These are phyloP conservation scores for Nothocercus nigrocapillus DNA, from an alignment of 2,113 vertebrate genomes.

Conservation along the genomic window DNA sequence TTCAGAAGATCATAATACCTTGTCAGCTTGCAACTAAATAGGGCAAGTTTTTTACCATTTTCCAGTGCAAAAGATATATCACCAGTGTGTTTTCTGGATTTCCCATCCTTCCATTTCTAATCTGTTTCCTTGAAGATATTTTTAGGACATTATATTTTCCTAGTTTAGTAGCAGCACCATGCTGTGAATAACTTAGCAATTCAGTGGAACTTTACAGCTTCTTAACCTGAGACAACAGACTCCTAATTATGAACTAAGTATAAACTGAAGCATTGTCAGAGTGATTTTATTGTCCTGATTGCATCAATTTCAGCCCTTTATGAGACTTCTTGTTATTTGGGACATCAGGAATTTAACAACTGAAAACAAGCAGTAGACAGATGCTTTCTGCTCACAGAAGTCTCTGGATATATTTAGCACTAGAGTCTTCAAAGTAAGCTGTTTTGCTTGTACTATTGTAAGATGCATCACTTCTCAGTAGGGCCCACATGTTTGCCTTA, in stretches of 20 bases:
- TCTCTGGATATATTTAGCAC: constrained; percentile 12
- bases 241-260: constrained; percentile 55
- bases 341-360: constrained; percentile 44
- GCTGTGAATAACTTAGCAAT: constrained; percentile 40
- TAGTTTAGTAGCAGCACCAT: constrained; percentile 26
- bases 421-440: constrained; percentile 36
- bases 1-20: neutral
- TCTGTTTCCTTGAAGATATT: constrained; percentile 24
- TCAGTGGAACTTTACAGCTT: constrained; percentile 24
- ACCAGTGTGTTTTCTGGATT: neutral
- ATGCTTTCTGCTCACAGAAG: constrained; percentile 29
- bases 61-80: neutral
- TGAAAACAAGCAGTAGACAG: constrained; percentile 49
- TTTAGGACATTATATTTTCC: constrained; percentile 30
- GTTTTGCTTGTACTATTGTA: constrained; percentile 31
- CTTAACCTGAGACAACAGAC: constrained; percentile 30
- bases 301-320: constrained; percentile 16
- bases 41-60: neutral
- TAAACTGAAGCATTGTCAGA: constrained; percentile 1
- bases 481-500: constrained; percentile 54
- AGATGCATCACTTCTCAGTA: constrained; percentile 55
- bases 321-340: neutral
- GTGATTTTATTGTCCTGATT: constrained; percentile 30
- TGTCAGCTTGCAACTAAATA: neutral
- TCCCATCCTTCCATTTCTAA: constrained; percentile 23